Base-by-base conservation (phyloP, 1,140 invertebrate species). In the Leptestheria dahalacensis region DNA sequence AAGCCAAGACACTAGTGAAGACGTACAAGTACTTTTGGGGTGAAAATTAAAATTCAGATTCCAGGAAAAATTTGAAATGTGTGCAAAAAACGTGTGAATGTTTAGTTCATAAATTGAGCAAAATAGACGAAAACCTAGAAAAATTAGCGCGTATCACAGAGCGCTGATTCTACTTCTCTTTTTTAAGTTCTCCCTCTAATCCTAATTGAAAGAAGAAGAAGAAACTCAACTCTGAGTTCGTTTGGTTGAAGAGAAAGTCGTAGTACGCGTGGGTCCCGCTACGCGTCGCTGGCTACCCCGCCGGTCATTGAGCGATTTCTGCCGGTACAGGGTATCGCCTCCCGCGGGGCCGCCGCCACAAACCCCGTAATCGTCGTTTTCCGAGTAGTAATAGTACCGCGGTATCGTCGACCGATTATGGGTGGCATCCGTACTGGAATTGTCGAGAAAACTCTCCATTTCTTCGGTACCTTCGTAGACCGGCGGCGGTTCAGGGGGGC, bases 401-500 rank as follows among this genome's bases (percentile, higher is more conserved):
- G 53, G 53, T 20, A 33, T 20, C 1, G 53, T 55, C 15, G 15
- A 29, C 26, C 26, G 53, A 2, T 25, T 26, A 10, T 55, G 20
- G 4, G 53, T 15, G 15, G 53, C 20, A 9, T 18, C 53, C 1
- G 53, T 26, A 29, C 26, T 55, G 53, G 26, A 26, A 3, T 11
- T 15, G 20, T 55, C 53, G 26, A 55, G 23, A 20, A 33, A 10
- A 18, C 15, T n/a, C n/a, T 15, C 28, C 12, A 25, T 29, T 2
- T 26, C 2, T 3, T 26, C 26, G 20, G 21, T 33, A 28, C 33
- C 33, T 10, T 29, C 53, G 24, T n/a, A 23, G 52, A 20, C 48
- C 20, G 18, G 15, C 24, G 58, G 58, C 10, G 58, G 58, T 23
- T 60, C 58, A 10, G 58, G 58, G n/a, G 58, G 58, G 18, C 58